These are phyloP conservation scores for Temnothorax curvispinosus DNA, from an alignment of 1,140 invertebrate genomes.

Conservation along the genomic window DNA sequence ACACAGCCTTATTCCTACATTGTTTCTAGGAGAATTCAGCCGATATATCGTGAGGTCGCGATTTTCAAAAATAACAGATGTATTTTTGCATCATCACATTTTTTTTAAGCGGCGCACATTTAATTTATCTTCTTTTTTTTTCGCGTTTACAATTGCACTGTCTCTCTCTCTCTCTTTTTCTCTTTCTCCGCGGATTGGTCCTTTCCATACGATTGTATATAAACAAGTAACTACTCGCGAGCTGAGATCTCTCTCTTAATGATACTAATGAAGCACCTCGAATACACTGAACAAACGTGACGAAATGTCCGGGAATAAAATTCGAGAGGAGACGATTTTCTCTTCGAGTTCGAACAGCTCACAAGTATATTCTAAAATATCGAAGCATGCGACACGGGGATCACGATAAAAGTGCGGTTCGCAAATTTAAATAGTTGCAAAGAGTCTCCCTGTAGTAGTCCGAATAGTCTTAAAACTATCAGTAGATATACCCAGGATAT, in stretches of 20 bases:
- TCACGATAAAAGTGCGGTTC: slow-evolving; percentile 43
- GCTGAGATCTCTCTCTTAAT: slow-evolving; percentile 65
- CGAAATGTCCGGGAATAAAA: slow-evolving; percentile 44
- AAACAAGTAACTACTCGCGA: slow-evolving; percentile 64
- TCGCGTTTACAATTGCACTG: slow-evolving; percentile 58
- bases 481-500: not conserved
- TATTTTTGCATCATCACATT: slow-evolving; percentile 55
- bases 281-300: slow-evolving; percentile 60
- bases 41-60: slow-evolving; percentile 4
- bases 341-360: slow-evolving; percentile 39
- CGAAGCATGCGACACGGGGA: slow-evolving; percentile 50
- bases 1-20: slow-evolving; percentile 41
- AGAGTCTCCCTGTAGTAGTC: slow-evolving; percentile 41
- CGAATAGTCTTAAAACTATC: slow-evolving; percentile 47
- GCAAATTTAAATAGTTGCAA: slow-evolving; percentile 56
- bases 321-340: not conserved
- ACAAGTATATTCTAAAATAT: slow-evolving; percentile 63
- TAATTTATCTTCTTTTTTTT: slow-evolving; percentile 21
- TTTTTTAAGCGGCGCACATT: slow-evolving; percentile 5
- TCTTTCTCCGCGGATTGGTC: slow-evolving; percentile 64
- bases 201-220: slow-evolving; percentile 60
- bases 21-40: slow-evolving; percentile 29
- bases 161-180: not conserved
- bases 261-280: slow-evolving; percentile 66
- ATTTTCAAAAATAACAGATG: slow-evolving; percentile 60